These are phyloP conservation scores for Andrena chrysosceles DNA, from an alignment of 2,888 invertebrate species.

Conservation along the genomic window DNA sequence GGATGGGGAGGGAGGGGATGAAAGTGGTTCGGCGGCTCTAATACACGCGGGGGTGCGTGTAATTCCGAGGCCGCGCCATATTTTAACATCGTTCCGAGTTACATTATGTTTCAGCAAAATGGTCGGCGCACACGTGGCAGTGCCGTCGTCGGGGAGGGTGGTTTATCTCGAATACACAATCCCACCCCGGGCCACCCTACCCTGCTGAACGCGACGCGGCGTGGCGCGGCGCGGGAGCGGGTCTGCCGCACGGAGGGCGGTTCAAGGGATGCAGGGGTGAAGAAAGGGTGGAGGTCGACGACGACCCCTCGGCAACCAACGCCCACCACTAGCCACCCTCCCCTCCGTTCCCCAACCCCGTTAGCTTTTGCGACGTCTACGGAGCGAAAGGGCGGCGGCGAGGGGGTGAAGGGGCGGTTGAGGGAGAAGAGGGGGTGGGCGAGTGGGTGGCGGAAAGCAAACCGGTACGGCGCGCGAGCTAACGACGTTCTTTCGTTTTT, in stretches of 20 bases:
- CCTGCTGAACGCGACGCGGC: slow-evolving; percentile 27
- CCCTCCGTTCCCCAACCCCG: slow-evolving; percentile 65
- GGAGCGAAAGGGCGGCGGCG: slow-evolving; percentile 40
- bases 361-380: slow-evolving; percentile 78
- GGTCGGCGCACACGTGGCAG: slow-evolving; percentile 83
- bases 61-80: slow-evolving; percentile 79
- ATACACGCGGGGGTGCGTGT: slow-evolving; percentile 74
- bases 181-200: slow-evolving; percentile 72
- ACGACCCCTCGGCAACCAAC: slow-evolving; percentile 78
- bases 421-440: slow-evolving; percentile 54
- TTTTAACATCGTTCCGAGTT: slow-evolving; percentile 81
- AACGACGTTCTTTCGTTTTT: slow-evolving; percentile 81
- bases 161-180: slow-evolving; percentile 83
- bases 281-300: slow-evolving; percentile 67
- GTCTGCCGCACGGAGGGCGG: slow-evolving; percentile 42
- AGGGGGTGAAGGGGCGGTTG: slow-evolving; percentile 54
- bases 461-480: slow-evolving; percentile 73
- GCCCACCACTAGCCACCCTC: slow-evolving; percentile 76
- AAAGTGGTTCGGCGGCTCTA: slow-evolving; percentile 63
- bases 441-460: slow-evolving; percentile 63
- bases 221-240: slow-evolving; percentile 26
- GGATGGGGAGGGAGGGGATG: slow-evolving; percentile 16
- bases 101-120: slow-evolving; percentile 83
- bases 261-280: slow-evolving; percentile 50
- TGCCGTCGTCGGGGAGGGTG: slow-evolving; percentile 76